A percentile compares a stretch with the other conserved stretches of the same genome.
These are phyloP conservation scores for Lagopus muta DNA, from an alignment of 2,113 vertebrate genomes.

Conservation along the genomic window DNA sequence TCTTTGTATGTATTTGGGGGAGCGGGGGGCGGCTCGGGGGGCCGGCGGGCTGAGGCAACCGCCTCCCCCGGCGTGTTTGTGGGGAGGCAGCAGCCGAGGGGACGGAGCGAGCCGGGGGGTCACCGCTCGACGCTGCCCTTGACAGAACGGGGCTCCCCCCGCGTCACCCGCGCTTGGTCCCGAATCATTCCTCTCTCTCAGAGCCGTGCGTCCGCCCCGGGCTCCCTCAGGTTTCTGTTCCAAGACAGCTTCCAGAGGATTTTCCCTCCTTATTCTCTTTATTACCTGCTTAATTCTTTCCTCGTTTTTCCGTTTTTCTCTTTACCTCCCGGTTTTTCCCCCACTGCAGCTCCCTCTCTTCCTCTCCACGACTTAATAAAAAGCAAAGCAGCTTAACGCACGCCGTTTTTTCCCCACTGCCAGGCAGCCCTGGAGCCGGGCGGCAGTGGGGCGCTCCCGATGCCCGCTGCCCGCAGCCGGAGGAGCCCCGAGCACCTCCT, in stretches of 20 bases:
- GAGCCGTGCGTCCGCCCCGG: background rate
- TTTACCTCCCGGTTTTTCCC: background rate
- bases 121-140: background rate
- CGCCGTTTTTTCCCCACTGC: background rate
- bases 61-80: background rate
- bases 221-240: constrained; percentile 13
- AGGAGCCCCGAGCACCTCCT: too few species aligned
- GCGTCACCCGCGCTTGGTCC: background rate
- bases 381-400: constrained; percentile 16
- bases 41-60: background rate
- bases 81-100: background rate
- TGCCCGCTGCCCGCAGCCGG: too few species aligned
- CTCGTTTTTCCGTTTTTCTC: background rate
- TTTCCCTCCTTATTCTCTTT: constrained; percentile 18
- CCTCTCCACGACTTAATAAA: constrained; percentile 51
- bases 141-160: background rate
- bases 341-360: background rate
- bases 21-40: background rate
- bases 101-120: background rate
- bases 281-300: constrained; percentile 62
- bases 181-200: background rate
- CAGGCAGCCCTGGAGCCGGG: too few species aligned
- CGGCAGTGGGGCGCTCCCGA: too few species aligned
- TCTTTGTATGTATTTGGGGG: background rate
- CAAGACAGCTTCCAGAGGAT: constrained; percentile 54